A percentile compares a stretch with the other conserved stretches of the same genome.
Conservation (phyloP, 2,113 vertebrate genomes). For the Syrrhaptes paradoxus region DNA sequence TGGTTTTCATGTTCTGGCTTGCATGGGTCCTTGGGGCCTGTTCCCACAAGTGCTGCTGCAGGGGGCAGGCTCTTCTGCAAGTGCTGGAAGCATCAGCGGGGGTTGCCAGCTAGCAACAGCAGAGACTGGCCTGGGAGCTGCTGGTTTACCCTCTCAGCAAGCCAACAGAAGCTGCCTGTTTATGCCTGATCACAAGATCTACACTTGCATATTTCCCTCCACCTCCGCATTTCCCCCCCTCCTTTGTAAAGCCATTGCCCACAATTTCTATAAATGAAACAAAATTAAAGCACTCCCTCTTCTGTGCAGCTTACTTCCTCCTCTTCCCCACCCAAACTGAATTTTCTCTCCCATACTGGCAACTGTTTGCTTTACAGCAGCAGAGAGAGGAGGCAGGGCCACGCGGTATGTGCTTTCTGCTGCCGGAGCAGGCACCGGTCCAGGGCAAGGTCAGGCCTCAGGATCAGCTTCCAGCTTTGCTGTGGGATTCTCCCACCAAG, state of each 20-base stretch:
- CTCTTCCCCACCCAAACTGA: neutral
- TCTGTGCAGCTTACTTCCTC: neutral
- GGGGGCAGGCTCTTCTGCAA: neutral
- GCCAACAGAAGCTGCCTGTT: neutral
- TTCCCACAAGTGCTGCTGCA: neutral
- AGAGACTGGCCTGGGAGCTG: neutral
- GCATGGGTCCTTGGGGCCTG: neutral
- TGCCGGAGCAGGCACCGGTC: accelerated
- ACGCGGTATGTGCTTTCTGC: neutral
- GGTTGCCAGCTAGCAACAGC: neutral
- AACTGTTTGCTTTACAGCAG: neutral
- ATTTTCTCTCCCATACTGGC: neutral
- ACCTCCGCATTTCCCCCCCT: neutral
- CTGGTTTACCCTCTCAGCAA: neutral
- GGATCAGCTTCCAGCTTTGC: neutral
- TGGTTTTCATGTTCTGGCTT: neutral
- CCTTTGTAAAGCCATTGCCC: neutral
- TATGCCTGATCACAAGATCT: neutral
- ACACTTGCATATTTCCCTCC: neutral
- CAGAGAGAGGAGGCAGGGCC: neutral
- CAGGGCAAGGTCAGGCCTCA: neutral
- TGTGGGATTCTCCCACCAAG: neutral
- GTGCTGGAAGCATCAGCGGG: neutral
- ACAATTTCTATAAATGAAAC: neutral
- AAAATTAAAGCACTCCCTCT: neutral